Conservation (phyloP, 2,888 invertebrate genomes). For the Amiota minor region DNA sequence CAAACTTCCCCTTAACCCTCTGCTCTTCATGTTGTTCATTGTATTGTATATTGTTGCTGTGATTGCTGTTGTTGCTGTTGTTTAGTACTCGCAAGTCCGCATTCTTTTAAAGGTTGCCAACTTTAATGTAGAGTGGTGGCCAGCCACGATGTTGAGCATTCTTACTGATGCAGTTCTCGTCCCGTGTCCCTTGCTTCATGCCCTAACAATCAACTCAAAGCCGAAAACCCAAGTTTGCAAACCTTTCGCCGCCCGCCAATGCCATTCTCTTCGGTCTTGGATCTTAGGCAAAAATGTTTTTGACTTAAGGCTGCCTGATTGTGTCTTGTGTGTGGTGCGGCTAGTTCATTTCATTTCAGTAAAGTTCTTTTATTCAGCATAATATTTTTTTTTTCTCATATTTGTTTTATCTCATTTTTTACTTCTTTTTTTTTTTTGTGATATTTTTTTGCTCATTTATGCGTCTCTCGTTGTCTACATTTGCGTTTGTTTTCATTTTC, state of each 20-base stretch:
- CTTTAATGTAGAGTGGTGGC: slow-evolving; percentile 50
- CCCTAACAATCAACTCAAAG: neutral
- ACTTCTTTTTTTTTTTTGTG: slow-evolving; percentile 2
- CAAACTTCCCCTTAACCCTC: slow-evolving; percentile 36
- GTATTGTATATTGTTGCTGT: slow-evolving; percentile 7
- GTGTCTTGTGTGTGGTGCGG: slow-evolving; percentile 13
- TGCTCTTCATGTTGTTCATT: slow-evolving; percentile 27
- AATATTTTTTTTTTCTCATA: neutral
- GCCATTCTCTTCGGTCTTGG: neutral
- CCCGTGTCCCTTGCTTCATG: neutral
- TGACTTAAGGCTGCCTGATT: slow-evolving; percentile 35
- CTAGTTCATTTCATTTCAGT: neutral
- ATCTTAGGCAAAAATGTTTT: too few species aligned
- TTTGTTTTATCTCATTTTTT: slow-evolving; percentile 10
- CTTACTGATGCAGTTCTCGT: neutral
- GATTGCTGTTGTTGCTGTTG: slow-evolving; percentile 35
- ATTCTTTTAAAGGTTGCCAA: slow-evolving; percentile 72
- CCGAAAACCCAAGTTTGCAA: neutral
- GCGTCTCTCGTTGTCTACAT: slow-evolving; percentile 16
- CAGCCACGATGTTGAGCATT: slow-evolving; percentile 1
- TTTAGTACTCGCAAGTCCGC: slow-evolving; percentile 67
- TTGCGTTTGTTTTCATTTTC: slow-evolving; percentile 57
- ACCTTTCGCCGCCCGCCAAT: slow-evolving; percentile 17
- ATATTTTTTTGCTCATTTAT: slow-evolving; percentile 19
- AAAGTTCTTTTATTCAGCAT: neutral